phyloP scores from a whole-genome alignment of 2,888 invertebrate genomes.

The Ophonus ardosiacus region DNA sequence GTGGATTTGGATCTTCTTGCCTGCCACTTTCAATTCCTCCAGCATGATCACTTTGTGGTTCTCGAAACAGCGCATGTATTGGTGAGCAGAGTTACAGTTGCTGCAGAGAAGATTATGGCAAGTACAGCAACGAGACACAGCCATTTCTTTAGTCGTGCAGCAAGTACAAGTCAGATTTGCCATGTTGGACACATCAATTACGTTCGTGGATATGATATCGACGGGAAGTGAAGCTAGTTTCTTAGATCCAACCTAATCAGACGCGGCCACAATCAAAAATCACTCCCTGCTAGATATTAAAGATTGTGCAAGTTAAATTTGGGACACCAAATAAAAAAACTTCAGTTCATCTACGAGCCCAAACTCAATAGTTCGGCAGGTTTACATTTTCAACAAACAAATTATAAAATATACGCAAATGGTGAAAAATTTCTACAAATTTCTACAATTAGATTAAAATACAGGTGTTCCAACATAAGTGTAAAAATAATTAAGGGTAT shows the following conservation, averaged over 20 bases:
- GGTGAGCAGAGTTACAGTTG: slow-evolving; percentile 96
- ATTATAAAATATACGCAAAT: too few relatives aligned
- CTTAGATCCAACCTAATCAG: slow-evolving; percentile 82
- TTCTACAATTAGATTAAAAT: too few relatives aligned
- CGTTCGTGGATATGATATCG: slow-evolving; percentile 92
- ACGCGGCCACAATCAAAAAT: slow-evolving; percentile 13
- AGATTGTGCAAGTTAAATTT: too few relatives aligned
- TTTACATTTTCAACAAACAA: too few relatives aligned
- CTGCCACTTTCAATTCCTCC: slow-evolving; percentile 88
- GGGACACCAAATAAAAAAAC: too few relatives aligned
- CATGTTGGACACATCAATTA: slow-evolving; percentile 88
- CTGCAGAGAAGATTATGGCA: slow-evolving; percentile 96
- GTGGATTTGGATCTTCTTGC: slow-evolving; percentile 89
- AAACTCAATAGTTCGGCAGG: too few relatives aligned
- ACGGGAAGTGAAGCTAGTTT: slow-evolving; percentile 89
- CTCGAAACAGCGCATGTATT: slow-evolving; percentile 98
- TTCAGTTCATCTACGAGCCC: too few relatives aligned
- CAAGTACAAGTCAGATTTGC: slow-evolving; percentile 86
- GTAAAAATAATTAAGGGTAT: too few relatives aligned
- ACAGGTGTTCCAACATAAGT: too few relatives aligned
- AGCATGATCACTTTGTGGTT: slow-evolving; percentile 94
- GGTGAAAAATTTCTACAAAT: too few relatives aligned
- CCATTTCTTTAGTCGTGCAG: slow-evolving; percentile 96
- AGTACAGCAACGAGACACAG: slow-evolving; percentile 95
- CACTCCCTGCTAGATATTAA: neutral